Conservation (phyloP, 2,113 vertebrate species). For the Platysteira castanea region DNA sequence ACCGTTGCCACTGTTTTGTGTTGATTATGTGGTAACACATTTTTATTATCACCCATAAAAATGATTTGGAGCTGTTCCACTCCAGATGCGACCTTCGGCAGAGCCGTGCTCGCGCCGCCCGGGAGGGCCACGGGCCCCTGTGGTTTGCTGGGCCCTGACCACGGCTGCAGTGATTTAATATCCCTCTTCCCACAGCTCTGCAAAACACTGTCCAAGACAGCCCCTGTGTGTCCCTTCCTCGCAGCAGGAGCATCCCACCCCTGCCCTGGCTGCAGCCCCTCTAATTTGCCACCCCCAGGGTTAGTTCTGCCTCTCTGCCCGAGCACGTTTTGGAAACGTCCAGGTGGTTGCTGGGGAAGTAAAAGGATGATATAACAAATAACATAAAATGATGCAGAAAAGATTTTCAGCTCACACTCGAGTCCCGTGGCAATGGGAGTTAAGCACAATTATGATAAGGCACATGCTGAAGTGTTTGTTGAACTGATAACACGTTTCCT, state of each 20-base stretch:
- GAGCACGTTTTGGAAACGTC: background rate
- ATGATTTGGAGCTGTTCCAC: constrained; percentile 35
- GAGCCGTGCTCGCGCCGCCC: background rate
- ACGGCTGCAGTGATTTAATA: background rate
- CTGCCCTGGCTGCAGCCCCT: background rate
- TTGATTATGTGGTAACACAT: constrained; percentile 59
- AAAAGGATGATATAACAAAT: background rate
- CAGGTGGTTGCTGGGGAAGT: background rate
- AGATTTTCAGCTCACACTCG: background rate
- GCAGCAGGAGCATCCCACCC: background rate
- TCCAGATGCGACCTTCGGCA: background rate
- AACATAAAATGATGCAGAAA: background rate
- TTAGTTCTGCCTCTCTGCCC: background rate
- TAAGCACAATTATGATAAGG: background rate
- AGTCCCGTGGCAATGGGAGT: background rate
- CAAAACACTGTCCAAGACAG: background rate
- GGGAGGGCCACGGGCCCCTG: background rate
- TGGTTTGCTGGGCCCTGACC: background rate
- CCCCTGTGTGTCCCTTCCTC: background rate
- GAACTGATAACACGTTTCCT: background rate
- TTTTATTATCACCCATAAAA: constrained; percentile 61
- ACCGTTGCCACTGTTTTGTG: constrained; percentile 37
- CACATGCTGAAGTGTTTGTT: background rate
- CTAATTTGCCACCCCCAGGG: background rate
- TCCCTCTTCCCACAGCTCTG: background rate